Evolutionary conservation across 2,888 invertebrate genomes (phyloP).

Genomic region (Octonoba sinensis): DNA sequence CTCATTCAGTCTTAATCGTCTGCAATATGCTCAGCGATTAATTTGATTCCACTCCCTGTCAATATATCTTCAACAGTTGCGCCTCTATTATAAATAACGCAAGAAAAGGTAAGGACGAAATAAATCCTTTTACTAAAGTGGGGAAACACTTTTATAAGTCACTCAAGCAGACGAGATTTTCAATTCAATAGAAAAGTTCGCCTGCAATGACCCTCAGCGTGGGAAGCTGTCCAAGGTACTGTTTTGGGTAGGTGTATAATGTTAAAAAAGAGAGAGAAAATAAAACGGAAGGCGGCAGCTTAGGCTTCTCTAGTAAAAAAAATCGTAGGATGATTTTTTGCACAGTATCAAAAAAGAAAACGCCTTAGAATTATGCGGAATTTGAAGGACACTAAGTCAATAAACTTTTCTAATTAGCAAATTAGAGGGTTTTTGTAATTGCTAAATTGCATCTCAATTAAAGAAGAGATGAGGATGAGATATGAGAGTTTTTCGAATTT

Average conservation of each 20-base stretch:
- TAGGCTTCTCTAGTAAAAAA: neutral
- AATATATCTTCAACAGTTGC: too few relatives aligned
- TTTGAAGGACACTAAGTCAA: slow-evolving; percentile 44
- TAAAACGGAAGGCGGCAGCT: slow-evolving; percentile 29
- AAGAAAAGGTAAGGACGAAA: too few relatives aligned
- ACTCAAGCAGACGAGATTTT: too few relatives aligned
- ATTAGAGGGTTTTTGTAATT: slow-evolving; percentile 25
- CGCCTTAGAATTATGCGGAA: slow-evolving; percentile 30
- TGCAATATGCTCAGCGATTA: too few relatives aligned
- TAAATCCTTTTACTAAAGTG: too few relatives aligned
- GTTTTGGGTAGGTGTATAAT: slow-evolving; percentile 30
- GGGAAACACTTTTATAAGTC: too few relatives aligned
- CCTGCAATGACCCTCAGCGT: slow-evolving; percentile 7
- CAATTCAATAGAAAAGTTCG: too few relatives aligned
- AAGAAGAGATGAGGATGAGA: too few relatives aligned
- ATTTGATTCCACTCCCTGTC: too few relatives aligned
- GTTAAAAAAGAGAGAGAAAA: neutral
- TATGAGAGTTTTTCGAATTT: too few relatives aligned
- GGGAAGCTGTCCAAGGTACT: slow-evolving; percentile 41
- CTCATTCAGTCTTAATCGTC: too few relatives aligned
- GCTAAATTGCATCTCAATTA: neutral
- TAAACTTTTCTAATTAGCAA: slow-evolving; percentile 38
- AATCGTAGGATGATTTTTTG: slow-evolving; percentile 35
- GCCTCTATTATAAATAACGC: too few relatives aligned
- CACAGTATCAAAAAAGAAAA: slow-evolving; percentile 31